Conservation (phyloP, 2,113 vertebrate genomes). For the Rhynchomys soricoides region DNA sequence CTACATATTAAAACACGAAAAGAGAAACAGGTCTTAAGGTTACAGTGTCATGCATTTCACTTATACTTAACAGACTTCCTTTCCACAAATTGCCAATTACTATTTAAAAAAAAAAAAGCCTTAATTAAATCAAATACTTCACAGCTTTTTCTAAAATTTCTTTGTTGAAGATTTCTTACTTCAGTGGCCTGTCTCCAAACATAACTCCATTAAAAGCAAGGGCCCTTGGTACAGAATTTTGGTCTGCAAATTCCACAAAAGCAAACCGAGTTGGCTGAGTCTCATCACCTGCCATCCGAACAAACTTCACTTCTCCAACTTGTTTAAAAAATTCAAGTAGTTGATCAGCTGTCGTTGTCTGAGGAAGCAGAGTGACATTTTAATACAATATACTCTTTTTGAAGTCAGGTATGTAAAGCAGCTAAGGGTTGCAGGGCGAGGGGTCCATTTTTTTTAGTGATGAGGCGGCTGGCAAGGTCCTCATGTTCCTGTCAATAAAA, state of each 20-base stretch:
- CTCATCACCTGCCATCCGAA: constrained; percentile 98
- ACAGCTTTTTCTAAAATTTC: constrained; percentile 69
- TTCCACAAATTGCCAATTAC: constrained; percentile 75
- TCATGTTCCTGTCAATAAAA: background rate
- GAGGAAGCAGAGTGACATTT: constrained; percentile 68
- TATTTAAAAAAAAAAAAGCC: constrained; percentile 55
- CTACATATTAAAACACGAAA: constrained; percentile 54
- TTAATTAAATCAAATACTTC: constrained; percentile 67
- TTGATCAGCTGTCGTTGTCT: constrained; percentile 97
- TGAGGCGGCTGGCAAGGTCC: background rate
- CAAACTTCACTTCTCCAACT: constrained; percentile 98
- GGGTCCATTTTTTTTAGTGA: background rate
- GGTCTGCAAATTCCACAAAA: constrained; percentile 97
- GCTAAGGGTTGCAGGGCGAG: background rate
- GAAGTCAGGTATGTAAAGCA: background rate
- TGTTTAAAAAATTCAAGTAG: constrained; percentile 97
- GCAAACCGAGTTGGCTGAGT: constrained; percentile 97
- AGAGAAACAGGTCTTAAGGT: constrained; percentile 1
- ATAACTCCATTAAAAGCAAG: constrained; percentile 98
- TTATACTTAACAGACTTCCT: constrained; percentile 76
- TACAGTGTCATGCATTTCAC: constrained; percentile 59
- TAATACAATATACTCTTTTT: constrained; percentile 1
- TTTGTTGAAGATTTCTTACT: constrained; percentile 89
- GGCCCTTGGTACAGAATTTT: constrained; percentile 95
- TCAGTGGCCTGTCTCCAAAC: constrained; percentile 97